A percentile compares a stretch with the other conserved stretches of the same genome.
These are phyloP conservation scores for Conops quadrifasciatus DNA, from an alignment of 2,888 invertebrate species.

Conservation along the genomic window DNA sequence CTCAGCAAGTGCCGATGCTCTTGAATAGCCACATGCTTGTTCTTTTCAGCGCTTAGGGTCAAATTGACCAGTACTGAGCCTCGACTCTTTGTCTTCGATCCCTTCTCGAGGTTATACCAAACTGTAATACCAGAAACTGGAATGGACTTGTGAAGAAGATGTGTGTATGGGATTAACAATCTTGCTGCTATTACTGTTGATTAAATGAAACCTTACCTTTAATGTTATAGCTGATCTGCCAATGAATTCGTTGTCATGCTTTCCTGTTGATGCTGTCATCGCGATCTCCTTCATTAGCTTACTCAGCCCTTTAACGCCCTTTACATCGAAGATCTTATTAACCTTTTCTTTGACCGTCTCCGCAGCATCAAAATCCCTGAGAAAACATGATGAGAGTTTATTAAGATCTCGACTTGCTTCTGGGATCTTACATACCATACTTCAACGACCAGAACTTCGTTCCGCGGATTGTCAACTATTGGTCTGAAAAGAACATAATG, in stretches of 20 bases:
- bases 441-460: slow-evolving; percentile 81
- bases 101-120: slow-evolving; percentile 90
- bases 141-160: slow-evolving; percentile 70
- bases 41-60: slow-evolving; percentile 86
- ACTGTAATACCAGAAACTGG: slow-evolving; percentile 91
- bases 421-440: slow-evolving; percentile 68
- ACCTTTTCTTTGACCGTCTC: slow-evolving; percentile 89
- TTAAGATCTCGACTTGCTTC: not conserved
- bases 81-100: slow-evolving; percentile 78
- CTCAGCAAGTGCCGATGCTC: slow-evolving; percentile 83
- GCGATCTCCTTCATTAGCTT: slow-evolving; percentile 90
- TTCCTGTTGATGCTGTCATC: slow-evolving; percentile 93
- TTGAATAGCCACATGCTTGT: slow-evolving; percentile 83
- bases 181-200: too few relatives aligned
- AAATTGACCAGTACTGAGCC: slow-evolving; percentile 88
- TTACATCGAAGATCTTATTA: slow-evolving; percentile 84
- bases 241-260: slow-evolving; percentile 94
- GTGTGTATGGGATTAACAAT: not conserved
- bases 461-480: slow-evolving; percentile 74
- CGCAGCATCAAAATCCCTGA: slow-evolving; percentile 85
- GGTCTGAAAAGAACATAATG: slow-evolving; percentile 69
- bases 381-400: not conserved
- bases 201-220: slow-evolving; percentile 71
- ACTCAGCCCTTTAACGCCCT: slow-evolving; percentile 83
- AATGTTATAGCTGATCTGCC: slow-evolving; percentile 87